These are phyloP conservation scores for Lanistes nyassanus DNA, from an alignment of 1,140 invertebrate genomes.

Conservation along the genomic window DNA sequence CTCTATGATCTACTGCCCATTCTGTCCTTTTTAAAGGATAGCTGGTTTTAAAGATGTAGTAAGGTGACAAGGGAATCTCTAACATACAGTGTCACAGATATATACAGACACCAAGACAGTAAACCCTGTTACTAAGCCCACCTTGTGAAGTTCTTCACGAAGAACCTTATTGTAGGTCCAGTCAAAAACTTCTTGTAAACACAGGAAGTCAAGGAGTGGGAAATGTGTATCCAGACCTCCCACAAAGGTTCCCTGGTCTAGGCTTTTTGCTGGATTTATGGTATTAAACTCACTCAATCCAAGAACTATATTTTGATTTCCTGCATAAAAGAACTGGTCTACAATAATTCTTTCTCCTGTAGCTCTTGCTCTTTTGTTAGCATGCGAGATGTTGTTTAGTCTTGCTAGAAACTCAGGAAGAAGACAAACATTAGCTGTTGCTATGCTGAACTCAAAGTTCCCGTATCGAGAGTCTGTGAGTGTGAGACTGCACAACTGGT, in stretches of 20 bases:
- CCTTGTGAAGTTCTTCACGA: constrained; percentile 50
- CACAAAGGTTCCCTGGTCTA: not conserved
- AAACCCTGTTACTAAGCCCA: too few species aligned
- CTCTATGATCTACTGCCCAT: too few species aligned
- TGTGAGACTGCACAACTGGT: not conserved
- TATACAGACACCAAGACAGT: too few species aligned
- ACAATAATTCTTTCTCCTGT: constrained; percentile 50
- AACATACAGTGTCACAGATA: too few species aligned
- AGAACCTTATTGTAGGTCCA: constrained; percentile 43
- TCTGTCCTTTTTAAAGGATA: too few species aligned
- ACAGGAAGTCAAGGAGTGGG: constrained; percentile 50
- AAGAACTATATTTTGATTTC: not conserved
- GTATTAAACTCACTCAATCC: not conserved
- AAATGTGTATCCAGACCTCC: constrained; percentile 46
- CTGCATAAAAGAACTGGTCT: constrained; percentile 41
- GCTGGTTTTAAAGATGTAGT: too few species aligned
- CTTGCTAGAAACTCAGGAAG: constrained; percentile 50
- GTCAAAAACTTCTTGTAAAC: constrained; percentile 55
- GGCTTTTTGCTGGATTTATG: too few species aligned
- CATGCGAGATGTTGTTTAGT: constrained; percentile 50
- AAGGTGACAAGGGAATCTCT: too few species aligned
- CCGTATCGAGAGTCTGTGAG: not conserved
- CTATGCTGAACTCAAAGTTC: constrained; percentile 35
- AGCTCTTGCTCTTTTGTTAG: constrained; percentile 34
- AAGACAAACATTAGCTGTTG: constrained; percentile 51